These are phyloP conservation scores for Eunapius fragilis DNA, from an alignment of 37 sponge, comb jelly and placozoan species.

Conservation along the genomic window DNA sequence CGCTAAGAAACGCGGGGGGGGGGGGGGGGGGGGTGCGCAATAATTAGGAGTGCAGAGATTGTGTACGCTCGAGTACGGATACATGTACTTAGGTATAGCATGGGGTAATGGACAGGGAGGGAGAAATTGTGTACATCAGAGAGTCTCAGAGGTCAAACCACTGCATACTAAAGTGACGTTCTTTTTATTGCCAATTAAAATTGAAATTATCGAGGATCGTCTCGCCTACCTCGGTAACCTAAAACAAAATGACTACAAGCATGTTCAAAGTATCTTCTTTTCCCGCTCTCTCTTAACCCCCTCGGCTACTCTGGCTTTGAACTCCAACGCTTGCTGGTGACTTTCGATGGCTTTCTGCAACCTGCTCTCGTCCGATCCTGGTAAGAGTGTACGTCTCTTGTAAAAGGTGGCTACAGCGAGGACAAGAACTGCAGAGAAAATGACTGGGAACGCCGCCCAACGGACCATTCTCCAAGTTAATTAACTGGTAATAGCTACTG, in stretches of 20 bases:
- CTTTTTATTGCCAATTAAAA: neutral
- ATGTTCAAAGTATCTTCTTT: neutral
- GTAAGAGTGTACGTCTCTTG: conserved; percentile 36
- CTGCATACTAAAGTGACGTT: too few species aligned
- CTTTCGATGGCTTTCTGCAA: conserved; percentile 16
- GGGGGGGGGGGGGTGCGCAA: too few species aligned
- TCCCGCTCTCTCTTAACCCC: conserved; percentile 33
- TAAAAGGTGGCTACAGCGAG: conserved; percentile 25
- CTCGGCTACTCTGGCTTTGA: conserved; percentile 46
- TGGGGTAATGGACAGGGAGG: too few species aligned
- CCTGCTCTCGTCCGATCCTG: conserved; percentile 31
- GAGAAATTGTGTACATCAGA: too few species aligned
- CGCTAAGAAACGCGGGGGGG: too few species aligned
- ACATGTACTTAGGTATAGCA: too few species aligned
- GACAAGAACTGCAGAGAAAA: conserved; percentile 59
- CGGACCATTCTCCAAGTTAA: conserved; percentile 14
- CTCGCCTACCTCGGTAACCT: conserved; percentile 4
- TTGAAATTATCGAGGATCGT: conserved; percentile 24
- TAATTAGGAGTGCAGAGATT: too few species aligned
- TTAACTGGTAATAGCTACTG: too few species aligned
- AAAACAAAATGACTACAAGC: neutral
- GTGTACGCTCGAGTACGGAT: too few species aligned
- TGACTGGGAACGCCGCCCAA: conserved; percentile 36
- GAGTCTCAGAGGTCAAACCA: too few species aligned
- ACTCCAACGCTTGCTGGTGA: conserved; percentile 15